These are phyloP conservation scores for Drosophila jambulina DNA, from an alignment of 1,140 invertebrate species.

Conservation along the genomic window DNA sequence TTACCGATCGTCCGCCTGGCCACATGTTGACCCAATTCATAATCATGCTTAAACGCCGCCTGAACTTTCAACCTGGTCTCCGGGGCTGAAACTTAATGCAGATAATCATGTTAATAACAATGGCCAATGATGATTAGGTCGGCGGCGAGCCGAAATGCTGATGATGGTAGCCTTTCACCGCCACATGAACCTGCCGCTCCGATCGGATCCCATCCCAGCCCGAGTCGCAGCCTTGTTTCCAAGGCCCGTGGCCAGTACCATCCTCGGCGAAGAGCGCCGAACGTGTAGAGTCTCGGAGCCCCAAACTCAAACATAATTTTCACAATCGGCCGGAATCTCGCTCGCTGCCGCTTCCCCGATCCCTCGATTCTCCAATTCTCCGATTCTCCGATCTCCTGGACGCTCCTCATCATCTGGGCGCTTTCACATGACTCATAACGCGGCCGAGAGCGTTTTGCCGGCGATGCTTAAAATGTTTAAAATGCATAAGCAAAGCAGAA, in stretches of 20 bases:
- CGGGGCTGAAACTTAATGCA: constrained; percentile 73
- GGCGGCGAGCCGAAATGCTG: constrained; percentile 45
- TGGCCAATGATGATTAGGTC: constrained; percentile 82
- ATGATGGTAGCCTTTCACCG: constrained; percentile 82
- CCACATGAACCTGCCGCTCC: constrained; percentile 73
- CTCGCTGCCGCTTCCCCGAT: constrained; percentile 28
- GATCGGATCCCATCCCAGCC: constrained; percentile 7
- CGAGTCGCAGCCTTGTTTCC: constrained; percentile 31
- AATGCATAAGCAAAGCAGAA: constrained; percentile 65
- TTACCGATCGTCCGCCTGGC: constrained; percentile 28
- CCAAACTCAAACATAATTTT: constrained; percentile 72
- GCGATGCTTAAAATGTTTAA: constrained; percentile 59
- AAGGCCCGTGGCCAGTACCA: constrained; percentile 13
- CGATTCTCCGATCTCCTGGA: constrained; percentile 19
- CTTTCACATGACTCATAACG: constrained; percentile 82
- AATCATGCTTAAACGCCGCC: constrained; percentile 82
- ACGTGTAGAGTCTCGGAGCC: constrained; percentile 63
- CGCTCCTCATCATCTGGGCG: constrained; percentile 52
- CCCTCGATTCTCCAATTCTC: neutral
- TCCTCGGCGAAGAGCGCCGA: constrained; percentile 28
- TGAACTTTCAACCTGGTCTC: constrained; percentile 81
- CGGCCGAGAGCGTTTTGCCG: constrained; percentile 68
- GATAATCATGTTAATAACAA: constrained; percentile 84
- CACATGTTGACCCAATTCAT: constrained; percentile 82
- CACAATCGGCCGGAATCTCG: constrained; percentile 72